Evolutionary conservation across 2,113 vertebrate species (phyloP), one percentile per base, ranked within the genome.

Genomic region (Lophotis ruficrista): DNA sequence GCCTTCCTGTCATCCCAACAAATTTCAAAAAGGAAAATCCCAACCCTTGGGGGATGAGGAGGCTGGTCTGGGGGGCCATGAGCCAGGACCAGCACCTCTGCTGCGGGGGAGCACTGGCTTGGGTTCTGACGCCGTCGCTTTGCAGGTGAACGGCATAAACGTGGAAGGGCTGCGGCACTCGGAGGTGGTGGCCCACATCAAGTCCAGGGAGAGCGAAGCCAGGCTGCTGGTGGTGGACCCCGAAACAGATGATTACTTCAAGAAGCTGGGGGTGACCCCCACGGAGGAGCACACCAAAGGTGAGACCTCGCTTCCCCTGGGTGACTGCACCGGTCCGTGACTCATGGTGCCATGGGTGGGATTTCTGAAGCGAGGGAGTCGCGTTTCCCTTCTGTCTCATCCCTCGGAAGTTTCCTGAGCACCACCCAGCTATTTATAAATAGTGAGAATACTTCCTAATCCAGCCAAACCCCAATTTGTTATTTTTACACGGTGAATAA

Each of bases 131-230:
- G 20, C 19, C 0, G 7, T 23, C 1, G 16, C 58, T 70, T 41
- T 73, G 71, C 97, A 99, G 99, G 99, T 99, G 92, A 99, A 99
- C 0, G 98, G 98, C 35, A 97, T 98, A 20, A 99, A 98, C 2
- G 97, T 99, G 41, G 98, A 98, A 51, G 98, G 98, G 5, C 97
- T 99, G 97, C 98, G 98, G 89, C 99, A 99, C 51, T 98, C 99
- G 0, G 99, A 99, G 94, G 99, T 99, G 6, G 99, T 99, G 71
- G 97, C 98, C 16, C 97, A 99, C 75, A 99, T 99, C 79, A 98
- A 98, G 92, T 91, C 98, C 6, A 95, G 94, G 69, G 98, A 98
- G 7, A 94, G 83, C 0, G 98, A 99, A 92, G 98, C 99, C 38
- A 93, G 90, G 92, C 98, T 99, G 14, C 98, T 99, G 41, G 98